Evolutionary conservation across 2,888 invertebrate genomes (phyloP), one percentile per base, ranked within the genome.

Genomic region (Boloria euphrosyne): DNA sequence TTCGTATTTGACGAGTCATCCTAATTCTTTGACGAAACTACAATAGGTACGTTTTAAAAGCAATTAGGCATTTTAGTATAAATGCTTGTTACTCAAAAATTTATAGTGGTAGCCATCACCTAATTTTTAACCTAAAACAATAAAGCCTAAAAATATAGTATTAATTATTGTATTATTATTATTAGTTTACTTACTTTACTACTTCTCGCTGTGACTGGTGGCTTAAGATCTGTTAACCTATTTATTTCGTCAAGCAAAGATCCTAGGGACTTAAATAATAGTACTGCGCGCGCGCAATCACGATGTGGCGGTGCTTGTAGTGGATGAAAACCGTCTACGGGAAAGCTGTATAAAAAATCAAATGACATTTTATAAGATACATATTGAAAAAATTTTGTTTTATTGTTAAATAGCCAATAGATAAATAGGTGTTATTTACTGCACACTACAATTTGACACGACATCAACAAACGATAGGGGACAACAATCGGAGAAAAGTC

Each of bases 291-390:
- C 0, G 75, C 69, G 72, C 87, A 86, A 7, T 91, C 89, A 0
- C 80, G 80, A 0, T 53, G 47, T 0, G 90, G 91, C 1, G 93
- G 80, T 0, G 84, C 87, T 87, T 97, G 96, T 0, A 96, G 82
- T 0, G 96, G 93, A n/a, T 91, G 86, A 79, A 92, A 96, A 0
- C 94, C 95, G 2, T 93, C 87, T 4, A 96, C 87, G 0, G 96
- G 96, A 80, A 95, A 95, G 10, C 57, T 57, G 57, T 13, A 57
- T 44, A 10, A 14, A 6, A n/a, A 44, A n/a, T n/a, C 3, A 6
- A 27, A 27, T 51, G 27, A 17, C 7, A 13, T 10, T 13, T 49
- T 7, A 1, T 38, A 10, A 38, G 10, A 38, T 31, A 6, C 5
- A 6, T 31, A 31, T 38, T 38, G 31, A 10, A 7, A 10, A 38